Evolutionary conservation across 2,113 vertebrate species (phyloP).

Genomic region (Lethenteron reissneri): DNA sequence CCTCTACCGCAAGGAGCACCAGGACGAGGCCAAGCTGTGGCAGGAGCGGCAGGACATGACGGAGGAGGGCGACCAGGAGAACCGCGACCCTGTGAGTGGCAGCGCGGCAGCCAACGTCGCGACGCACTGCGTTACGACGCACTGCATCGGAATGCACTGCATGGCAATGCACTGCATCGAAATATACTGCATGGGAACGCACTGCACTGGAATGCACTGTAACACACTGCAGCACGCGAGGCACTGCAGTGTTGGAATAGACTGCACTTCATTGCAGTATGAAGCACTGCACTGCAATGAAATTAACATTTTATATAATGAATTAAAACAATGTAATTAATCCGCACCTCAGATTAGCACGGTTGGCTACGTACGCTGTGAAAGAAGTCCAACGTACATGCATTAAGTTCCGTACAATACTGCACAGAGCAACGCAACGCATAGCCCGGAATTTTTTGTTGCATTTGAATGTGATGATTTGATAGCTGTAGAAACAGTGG

Average conservation of each 20-base stretch:
- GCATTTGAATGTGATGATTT: no score
- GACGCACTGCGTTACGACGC: neutral
- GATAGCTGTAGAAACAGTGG: no score
- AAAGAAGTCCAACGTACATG: neutral
- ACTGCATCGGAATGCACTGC: neutral
- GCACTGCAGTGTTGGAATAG: neutral
- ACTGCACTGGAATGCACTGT: neutral
- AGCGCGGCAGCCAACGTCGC: neutral
- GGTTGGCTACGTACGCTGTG: neutral
- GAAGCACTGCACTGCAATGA: neutral
- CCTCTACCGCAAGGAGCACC: constrained; percentile 74
- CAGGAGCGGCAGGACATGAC: constrained; percentile 36
- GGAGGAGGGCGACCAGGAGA: constrained; percentile 53
- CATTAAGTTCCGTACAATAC: neutral
- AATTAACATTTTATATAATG: neutral
- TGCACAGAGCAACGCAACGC: neutral
- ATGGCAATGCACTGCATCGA: neutral
- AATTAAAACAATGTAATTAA: neutral
- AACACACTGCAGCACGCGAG: neutral
- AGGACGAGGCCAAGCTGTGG: constrained; percentile 89
- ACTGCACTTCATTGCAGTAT: neutral
- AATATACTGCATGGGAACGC: neutral
- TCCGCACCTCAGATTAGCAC: neutral
- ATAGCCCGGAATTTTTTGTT: neutral
- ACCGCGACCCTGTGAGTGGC: constrained; percentile 33